Conservation (phyloP, 2,888 invertebrate species). For the Minunthozetes semirufus region DNA sequence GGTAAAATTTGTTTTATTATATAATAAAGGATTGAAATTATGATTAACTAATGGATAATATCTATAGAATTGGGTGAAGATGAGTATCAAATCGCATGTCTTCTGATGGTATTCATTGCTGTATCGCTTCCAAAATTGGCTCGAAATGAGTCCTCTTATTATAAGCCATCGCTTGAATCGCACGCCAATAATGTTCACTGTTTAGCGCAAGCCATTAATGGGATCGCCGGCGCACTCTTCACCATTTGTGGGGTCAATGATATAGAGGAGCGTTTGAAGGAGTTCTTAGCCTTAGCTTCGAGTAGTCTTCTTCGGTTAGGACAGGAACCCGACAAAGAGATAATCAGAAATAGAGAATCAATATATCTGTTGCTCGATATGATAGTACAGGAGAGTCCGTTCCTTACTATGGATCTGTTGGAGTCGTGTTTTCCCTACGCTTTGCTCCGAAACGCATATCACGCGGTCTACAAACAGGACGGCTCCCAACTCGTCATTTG, state of each 20-base stretch:
- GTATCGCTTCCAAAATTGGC: conserved; percentile 94
- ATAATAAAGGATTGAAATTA: neutral
- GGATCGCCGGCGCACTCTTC: conserved; percentile 92
- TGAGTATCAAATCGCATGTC: conserved; percentile 84
- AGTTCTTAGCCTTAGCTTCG: conserved; percentile 79
- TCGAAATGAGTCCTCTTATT: conserved; percentile 71
- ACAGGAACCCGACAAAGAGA: conserved; percentile 90
- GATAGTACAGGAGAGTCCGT: conserved; percentile 96
- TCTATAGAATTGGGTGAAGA: conserved; percentile 72
- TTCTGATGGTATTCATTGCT: conserved; percentile 97
- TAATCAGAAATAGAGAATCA: conserved; percentile 86
- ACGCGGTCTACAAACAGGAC: conserved; percentile 65
- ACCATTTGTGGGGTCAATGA: conserved; percentile 93
- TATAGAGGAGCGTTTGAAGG: conserved; percentile 95
- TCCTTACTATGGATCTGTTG: conserved; percentile 94
- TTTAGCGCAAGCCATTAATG: conserved; percentile 90
- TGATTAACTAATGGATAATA: neutral
- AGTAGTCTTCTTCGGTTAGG: conserved; percentile 89
- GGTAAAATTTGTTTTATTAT: conserved; percentile 44
- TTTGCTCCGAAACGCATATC: conserved; percentile 93
- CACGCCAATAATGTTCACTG: conserved; percentile 99
- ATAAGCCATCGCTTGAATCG: conserved; percentile 53
- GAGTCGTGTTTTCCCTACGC: conserved; percentile 99
- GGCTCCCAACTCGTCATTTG: neutral
- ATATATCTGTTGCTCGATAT: conserved; percentile 90